phyloP scores from a whole-genome alignment of 2,113 vertebrate genomes.

The Cyprinodon tularosa region DNA sequence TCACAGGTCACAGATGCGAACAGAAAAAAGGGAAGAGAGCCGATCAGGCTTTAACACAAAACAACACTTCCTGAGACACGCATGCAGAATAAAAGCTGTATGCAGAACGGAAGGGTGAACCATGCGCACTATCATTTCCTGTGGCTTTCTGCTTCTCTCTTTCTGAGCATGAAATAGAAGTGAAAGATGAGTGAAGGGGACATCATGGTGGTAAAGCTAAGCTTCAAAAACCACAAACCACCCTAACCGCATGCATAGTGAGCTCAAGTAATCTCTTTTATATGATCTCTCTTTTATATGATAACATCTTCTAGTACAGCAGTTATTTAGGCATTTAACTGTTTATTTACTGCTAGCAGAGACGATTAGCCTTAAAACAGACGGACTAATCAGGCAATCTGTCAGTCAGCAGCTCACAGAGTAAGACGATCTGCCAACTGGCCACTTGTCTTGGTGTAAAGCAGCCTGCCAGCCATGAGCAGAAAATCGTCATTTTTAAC shows the following conservation, averaged over 20 bases:
- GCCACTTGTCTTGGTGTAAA: not conserved
- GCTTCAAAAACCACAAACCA: not conserved
- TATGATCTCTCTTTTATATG: not conserved
- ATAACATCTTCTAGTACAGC: not conserved
- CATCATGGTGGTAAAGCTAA: too few relatives aligned
- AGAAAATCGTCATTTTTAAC: conserved; percentile 42
- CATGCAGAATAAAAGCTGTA: conserved; percentile 5
- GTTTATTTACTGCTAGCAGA: not conserved
- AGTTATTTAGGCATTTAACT: not conserved
- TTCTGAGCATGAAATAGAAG: conserved; percentile 16
- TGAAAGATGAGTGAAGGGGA: not conserved
- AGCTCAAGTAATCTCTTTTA: too few relatives aligned
- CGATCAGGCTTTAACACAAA: conserved; percentile 34
- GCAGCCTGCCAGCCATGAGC: conserved; percentile 17
- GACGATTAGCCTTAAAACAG: not conserved
- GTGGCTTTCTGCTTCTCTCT: not conserved
- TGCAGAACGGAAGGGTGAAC: conserved; percentile 30
- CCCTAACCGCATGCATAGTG: not conserved
- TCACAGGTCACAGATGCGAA: conserved; percentile 13
- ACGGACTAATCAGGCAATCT: not conserved
- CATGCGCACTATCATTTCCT: conserved; percentile 52
- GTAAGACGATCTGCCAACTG: conserved; percentile 1
- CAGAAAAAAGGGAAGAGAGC: conserved; percentile 9
- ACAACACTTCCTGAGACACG: conserved; percentile 37
- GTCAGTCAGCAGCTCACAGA: not conserved